Evolutionary conservation across 2,797 vertebrate genomes (phyloP).

Genomic region (Sitta carolinensis): DNA sequence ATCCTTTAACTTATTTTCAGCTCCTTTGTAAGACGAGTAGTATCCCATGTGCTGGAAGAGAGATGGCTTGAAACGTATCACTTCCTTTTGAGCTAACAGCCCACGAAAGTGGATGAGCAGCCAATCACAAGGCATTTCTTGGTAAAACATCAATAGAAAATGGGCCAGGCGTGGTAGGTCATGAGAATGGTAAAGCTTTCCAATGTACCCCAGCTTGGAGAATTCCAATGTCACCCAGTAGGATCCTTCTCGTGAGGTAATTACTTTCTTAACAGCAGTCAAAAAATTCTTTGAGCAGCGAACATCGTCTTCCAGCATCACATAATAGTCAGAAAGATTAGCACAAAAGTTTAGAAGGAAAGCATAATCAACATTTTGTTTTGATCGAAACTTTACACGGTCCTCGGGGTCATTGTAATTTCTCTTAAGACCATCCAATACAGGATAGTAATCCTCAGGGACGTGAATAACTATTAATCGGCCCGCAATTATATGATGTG

Average conservation of each 20-base stretch:
- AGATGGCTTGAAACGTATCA: slow-evolving; percentile 96
- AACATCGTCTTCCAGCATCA: slow-evolving; percentile 98
- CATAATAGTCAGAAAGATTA: slow-evolving; percentile 95
- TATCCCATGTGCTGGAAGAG: slow-evolving; percentile 99
- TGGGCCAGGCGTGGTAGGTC: slow-evolving; percentile 94
- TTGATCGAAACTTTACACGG: slow-evolving; percentile 94
- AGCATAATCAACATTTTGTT: slow-evolving; percentile 98
- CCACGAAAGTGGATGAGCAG: slow-evolving; percentile 94
- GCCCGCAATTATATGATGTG: slow-evolving; percentile 95
- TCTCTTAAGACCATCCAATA: slow-evolving; percentile 93
- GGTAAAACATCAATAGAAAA: slow-evolving; percentile 99
- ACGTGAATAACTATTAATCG: slow-evolving; percentile 94
- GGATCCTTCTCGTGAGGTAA: slow-evolving; percentile 91
- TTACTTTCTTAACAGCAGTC: slow-evolving; percentile 94
- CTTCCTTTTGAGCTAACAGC: slow-evolving; percentile 94
- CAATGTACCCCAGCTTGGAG: slow-evolving; percentile 98
- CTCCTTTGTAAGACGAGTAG: slow-evolving; percentile 96
- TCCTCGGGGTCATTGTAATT: slow-evolving; percentile 98
- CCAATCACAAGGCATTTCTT: slow-evolving; percentile 99
- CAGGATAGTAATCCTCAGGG: slow-evolving; percentile 91
- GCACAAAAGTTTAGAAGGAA: slow-evolving; percentile 97
- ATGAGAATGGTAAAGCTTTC: slow-evolving; percentile 94
- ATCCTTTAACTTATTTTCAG: slow-evolving; percentile 96
- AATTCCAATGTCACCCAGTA: slow-evolving; percentile 99
- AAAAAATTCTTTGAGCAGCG: slow-evolving; percentile 95